These are phyloP conservation scores for Holothuria scabra DNA, from an alignment of 53 echinoderm and acorn worm species.

Conservation along the genomic window DNA sequence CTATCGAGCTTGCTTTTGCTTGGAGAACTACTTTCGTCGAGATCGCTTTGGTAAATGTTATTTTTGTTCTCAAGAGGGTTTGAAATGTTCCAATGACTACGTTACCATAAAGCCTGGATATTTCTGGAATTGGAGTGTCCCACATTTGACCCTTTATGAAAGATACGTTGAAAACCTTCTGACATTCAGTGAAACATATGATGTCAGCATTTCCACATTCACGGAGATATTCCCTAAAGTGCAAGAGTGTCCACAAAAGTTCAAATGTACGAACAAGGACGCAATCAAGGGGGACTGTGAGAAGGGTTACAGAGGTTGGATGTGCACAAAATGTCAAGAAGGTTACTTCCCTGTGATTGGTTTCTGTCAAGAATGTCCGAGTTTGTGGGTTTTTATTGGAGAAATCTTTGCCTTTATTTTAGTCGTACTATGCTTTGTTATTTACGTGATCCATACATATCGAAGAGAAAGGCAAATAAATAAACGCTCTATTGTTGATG, in stretches of 20 bases:
- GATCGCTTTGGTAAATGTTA: constrained; percentile 36
- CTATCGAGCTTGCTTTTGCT: constrained; percentile 32
- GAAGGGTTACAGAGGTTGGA: constrained; percentile 23
- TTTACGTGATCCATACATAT: not conserved
- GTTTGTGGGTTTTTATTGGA: not conserved
- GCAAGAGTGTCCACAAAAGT: not conserved
- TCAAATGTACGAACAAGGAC: constrained; percentile 14
- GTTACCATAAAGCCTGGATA: not conserved
- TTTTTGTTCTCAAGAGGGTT: not conserved
- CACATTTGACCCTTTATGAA: constrained; percentile 1
- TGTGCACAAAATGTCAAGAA: not conserved
- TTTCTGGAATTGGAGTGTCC: constrained; percentile 38
- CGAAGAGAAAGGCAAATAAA: not conserved
- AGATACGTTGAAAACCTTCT: constrained; percentile 7
- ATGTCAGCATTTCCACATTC: not conserved
- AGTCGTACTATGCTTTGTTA: not conserved
- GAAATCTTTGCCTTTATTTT: not conserved
- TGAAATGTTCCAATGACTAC: constrained; percentile 16
- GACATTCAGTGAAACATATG: not conserved
- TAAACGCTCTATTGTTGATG: constrained; percentile 4
- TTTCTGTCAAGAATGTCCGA: not conserved
- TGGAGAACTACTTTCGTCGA: not conserved
- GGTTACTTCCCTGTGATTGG: not conserved
- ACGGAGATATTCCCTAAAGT: constrained; percentile 2
- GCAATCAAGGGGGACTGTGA: constrained; percentile 1